phyloP scores from a whole-genome alignment of 1,140 invertebrate species.

The Zaprionus africanus region DNA sequence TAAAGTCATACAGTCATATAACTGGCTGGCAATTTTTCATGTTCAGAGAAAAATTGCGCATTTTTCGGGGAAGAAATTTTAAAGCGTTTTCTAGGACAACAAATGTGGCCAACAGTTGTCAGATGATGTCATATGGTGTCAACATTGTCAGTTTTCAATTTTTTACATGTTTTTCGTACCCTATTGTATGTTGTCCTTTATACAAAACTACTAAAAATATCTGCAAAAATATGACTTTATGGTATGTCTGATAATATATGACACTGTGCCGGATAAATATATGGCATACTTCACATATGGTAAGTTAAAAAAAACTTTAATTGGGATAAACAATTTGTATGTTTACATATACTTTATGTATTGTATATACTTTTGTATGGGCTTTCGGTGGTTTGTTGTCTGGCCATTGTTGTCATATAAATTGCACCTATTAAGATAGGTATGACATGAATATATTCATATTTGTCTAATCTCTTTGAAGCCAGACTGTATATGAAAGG shows the following conservation, averaged over 20 bases:
- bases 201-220: no score
- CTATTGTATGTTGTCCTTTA: no score
- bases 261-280: no score
- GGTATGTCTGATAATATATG: background rate
- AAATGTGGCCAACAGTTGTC: background rate
- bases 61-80: background rate
- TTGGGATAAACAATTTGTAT: no score
- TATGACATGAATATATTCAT: background rate
- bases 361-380: no score
- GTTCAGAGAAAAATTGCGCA: background rate
- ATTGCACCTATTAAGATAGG: background rate
- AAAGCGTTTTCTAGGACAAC: background rate
- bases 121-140: background rate
- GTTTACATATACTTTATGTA: no score
- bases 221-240: background rate
- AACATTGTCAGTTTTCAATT: background rate
- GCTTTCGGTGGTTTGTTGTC: background rate
- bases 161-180: no score
- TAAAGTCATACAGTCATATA: constrained; percentile 2
- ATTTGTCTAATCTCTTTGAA: no score
- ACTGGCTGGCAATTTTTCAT: background rate
- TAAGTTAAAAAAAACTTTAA: no score
- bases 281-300: no score
- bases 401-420: background rate
- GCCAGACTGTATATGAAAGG: no score